Conservation (phyloP, 2,113 vertebrate species). For the Pseudonaja textilis region DNA sequence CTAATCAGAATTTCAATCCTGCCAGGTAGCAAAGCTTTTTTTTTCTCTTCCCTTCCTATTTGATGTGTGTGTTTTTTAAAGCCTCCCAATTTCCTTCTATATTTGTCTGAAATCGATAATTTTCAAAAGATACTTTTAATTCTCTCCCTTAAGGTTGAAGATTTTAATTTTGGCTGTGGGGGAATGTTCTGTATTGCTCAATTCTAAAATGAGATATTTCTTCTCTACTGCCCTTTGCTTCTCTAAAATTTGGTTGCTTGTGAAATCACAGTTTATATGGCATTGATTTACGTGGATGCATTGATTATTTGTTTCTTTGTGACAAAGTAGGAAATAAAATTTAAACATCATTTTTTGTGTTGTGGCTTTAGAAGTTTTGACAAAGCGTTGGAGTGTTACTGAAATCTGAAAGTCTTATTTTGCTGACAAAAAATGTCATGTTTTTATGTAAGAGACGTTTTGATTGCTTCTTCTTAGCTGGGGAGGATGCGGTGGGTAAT, state of each 20-base stretch:
- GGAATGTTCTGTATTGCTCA: conserved; percentile 34
- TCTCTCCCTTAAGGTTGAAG: conserved; percentile 54
- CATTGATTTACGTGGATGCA: not conserved
- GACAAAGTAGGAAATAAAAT: not conserved
- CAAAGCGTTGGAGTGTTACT: conserved; percentile 43
- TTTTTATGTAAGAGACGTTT: conserved; percentile 15
- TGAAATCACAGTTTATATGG: not conserved
- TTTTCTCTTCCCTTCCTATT: not conserved
- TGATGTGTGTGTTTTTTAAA: not conserved
- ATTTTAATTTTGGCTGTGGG: conserved; percentile 46
- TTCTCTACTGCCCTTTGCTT: not conserved
- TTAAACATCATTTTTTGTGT: conserved; percentile 4
- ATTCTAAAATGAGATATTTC: conserved; percentile 34
- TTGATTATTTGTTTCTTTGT: not conserved
- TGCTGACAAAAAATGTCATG: conserved; percentile 37
- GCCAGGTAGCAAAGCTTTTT: conserved; percentile 57
- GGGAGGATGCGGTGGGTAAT: not conserved
- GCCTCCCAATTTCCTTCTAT: not conserved
- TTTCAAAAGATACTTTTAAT: conserved; percentile 36
- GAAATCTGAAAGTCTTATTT: conserved; percentile 53
- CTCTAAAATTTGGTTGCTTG: not conserved
- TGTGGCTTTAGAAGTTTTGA: conserved; percentile 33
- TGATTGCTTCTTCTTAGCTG: conserved; percentile 18
- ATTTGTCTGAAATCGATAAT: not conserved
- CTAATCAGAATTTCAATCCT: conserved; percentile 62